Evolutionary conservation across 2,888 invertebrate species (phyloP).

Genomic region (Nomada goodeniana): DNA sequence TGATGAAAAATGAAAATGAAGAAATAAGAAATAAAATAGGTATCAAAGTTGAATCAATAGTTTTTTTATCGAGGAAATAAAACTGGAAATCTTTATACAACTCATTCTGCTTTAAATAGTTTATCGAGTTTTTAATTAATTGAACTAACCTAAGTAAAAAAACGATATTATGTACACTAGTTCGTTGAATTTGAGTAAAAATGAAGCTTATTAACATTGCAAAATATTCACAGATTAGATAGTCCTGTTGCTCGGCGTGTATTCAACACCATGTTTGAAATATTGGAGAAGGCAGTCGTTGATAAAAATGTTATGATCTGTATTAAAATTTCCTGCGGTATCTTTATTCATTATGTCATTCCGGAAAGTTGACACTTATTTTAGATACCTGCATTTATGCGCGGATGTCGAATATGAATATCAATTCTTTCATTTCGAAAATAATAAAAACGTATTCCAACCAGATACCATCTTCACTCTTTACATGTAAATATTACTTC

Average conservation of each 20-base stretch:
- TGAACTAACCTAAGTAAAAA: background rate
- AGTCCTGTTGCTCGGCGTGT: background rate
- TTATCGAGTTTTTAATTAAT: no score
- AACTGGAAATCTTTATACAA: no score
- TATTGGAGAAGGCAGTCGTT: background rate
- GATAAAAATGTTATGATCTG: slow-evolving; percentile 1
- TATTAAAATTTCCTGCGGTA: background rate
- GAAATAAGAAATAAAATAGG: no score
- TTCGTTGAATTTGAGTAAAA: background rate
- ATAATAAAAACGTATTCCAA: background rate
- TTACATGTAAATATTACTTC: no score
- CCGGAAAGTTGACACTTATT: background rate
- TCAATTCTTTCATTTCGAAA: background rate
- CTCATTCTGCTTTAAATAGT: no score
- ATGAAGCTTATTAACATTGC: background rate
- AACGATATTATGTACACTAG: no score
- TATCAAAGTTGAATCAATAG: no score
- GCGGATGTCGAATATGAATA: no score
- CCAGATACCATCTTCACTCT: no score
- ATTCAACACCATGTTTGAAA: background rate
- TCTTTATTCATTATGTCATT: background rate
- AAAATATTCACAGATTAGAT: background rate
- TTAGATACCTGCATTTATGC: no score
- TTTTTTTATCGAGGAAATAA: no score
- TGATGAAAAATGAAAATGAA: no score